Percentiles rank a stretch among this genome's conserved stretches.
Conservation (phyloP, 2,888 invertebrate genomes). For the Ichneumon xanthorius region DNA sequence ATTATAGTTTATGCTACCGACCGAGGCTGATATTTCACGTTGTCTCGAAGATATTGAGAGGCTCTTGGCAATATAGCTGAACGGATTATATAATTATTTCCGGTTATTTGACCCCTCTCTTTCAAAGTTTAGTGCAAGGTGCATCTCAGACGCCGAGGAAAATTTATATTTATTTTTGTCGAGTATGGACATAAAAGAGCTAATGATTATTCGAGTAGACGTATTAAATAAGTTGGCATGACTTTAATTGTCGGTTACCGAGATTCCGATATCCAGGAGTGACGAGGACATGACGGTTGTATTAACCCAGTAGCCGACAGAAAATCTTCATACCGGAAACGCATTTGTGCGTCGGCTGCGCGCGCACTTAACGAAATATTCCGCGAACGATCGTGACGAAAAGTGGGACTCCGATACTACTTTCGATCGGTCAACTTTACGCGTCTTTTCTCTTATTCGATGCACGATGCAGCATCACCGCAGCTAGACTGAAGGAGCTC, state of each 20-base stretch:
- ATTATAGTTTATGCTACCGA: neutral
- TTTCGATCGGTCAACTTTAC: constrained; percentile 73
- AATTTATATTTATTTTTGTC: neutral
- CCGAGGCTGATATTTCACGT: neutral
- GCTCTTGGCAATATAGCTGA: neutral
- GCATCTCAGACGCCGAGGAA: neutral
- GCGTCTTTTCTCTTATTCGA: constrained; percentile 10
- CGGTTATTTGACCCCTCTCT: neutral
- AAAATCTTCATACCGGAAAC: constrained; percentile 36
- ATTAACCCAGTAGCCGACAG: constrained; percentile 39
- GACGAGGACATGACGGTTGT: constrained; percentile 10
- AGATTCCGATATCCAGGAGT: constrained; percentile 15
- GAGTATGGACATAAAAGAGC: neutral
- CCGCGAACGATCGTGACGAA: constrained; percentile 60
- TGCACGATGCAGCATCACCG: constrained; percentile 51
- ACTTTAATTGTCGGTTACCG: constrained; percentile 51
- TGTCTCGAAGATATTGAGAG: neutral
- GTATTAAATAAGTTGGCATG: constrained; percentile 45
- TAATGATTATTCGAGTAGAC: neutral
- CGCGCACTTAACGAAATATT: constrained; percentile 11
- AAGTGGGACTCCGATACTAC: constrained; percentile 74
- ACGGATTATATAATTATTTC: neutral
- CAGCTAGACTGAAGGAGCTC: constrained; percentile 7
- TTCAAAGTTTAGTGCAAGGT: neutral
- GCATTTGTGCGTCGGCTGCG: neutral